Base-by-base conservation (phyloP, 1,140 invertebrate genomes). In the Drosophila navojoa region DNA sequence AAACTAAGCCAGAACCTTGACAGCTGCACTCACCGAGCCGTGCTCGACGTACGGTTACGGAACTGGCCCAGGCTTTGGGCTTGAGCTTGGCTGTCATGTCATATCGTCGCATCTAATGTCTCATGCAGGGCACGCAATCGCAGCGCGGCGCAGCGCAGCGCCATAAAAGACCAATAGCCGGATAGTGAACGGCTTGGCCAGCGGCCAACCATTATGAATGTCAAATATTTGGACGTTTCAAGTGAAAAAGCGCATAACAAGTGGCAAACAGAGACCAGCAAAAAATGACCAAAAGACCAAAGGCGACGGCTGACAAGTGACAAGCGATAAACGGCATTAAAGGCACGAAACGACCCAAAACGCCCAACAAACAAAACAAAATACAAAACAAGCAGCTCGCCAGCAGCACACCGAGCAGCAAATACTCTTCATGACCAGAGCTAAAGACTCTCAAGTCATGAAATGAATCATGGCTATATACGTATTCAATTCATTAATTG, bases 201-300 rank as follows among this genome's bases (percentile, higher is more conserved):
- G 5, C 38, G 61, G 62, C 10, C 64, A 53, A 45, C 42, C 80
- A 79, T 84, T 79, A 82, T 79, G 80, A 82, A 84, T 82, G 70
- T 84, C 81, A 82, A 82, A 82, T 82, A 82, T 82, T 82, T 76
- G 67, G 52, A 66, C 47, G 61, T 67, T 78, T 29, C 59, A 19
- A 60, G 40, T 60, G 29, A 67, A 71, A 62, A 60, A 53, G 29
- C 63, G 70, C 54, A 63, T 72, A 72, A 72, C 70, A 67, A 72
- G 70, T 72, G 70, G 70, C 45, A 61, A 81, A 75, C 16, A 29
- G 42, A 38, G 27, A 32, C 27, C 47, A 60, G n/a, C 32, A 4
- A 35, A 29, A 68, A 15, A 35, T n/a, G 42, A 16, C 40, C 66
- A 50, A 75, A 50, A 63, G 57, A 52, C 32, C 42, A 32, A 32